Evolutionary conservation across 1,140 invertebrate genomes (phyloP).

Genomic region (Mylabris phalerata): DNA sequence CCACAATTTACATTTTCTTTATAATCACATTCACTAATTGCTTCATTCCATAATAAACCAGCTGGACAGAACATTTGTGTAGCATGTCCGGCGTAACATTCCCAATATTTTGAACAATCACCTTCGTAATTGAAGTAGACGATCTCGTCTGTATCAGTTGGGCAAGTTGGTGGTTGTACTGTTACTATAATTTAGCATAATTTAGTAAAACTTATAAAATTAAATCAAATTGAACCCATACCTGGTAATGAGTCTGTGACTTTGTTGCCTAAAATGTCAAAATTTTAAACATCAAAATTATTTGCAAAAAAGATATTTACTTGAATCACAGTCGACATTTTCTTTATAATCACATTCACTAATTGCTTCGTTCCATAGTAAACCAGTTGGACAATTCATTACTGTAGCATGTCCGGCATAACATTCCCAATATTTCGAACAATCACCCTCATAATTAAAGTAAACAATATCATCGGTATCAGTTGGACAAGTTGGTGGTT

Average conservation of each 20-base stretch:
- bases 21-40: slow-evolving; percentile 14
- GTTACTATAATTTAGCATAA: too few species aligned
- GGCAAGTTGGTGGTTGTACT: background rate
- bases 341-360: slow-evolving; percentile 12
- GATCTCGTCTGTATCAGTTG: background rate
- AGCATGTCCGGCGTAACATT: background rate
- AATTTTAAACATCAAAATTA: too few species aligned
- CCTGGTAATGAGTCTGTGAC: too few species aligned
- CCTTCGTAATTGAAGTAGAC: slow-evolving; percentile 1
- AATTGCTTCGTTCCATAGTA: slow-evolving; percentile 6
- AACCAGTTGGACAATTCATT: background rate
- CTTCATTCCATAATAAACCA: slow-evolving; percentile 5
- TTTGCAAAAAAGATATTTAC: too few species aligned
- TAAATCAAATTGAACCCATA: too few species aligned
- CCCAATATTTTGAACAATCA: slow-evolving; percentile 12
- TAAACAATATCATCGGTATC: background rate
- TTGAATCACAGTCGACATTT: background rate
- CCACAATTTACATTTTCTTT: slow-evolving; percentile 1
- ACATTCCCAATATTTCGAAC: slow-evolving; percentile 8
- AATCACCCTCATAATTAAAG: background rate
- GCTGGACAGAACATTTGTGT: background rate
- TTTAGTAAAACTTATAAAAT: too few species aligned
- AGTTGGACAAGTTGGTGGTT: background rate
- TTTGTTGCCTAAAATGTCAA: too few species aligned
- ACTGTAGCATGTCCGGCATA: background rate